Percentiles rank a stretch among this genome's conserved stretches.
Evolutionary conservation across 2,888 invertebrate genomes (phyloP).

Genomic region (Meloe dianella): DNA sequence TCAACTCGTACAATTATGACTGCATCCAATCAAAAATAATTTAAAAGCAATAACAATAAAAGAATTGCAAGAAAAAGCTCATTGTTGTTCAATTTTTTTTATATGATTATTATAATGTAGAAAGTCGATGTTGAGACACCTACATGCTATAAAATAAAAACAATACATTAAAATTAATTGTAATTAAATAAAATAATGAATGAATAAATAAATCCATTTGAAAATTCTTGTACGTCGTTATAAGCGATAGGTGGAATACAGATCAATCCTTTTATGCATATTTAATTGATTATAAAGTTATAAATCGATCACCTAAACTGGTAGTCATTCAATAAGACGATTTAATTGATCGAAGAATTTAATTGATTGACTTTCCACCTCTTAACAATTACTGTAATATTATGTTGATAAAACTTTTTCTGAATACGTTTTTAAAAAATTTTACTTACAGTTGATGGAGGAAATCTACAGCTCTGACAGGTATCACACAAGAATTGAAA

Average conservation of each 20-base stretch:
- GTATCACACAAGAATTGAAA: background rate
- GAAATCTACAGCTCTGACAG: background rate
- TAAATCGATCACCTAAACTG: constrained; percentile 7
- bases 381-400: background rate
- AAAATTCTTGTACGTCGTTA: background rate
- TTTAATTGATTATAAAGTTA: background rate
- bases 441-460: background rate
- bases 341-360: constrained; percentile 4
- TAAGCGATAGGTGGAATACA: background rate
- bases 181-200: background rate
- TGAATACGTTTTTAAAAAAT: background rate
- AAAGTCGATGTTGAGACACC: constrained; percentile 4
- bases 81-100: background rate
- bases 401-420: background rate
- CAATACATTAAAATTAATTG: background rate
- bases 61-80: background rate
- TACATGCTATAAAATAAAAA: background rate
- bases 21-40: constrained; percentile 10
- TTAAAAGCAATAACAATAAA: constrained; percentile 1
- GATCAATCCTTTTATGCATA: constrained; percentile 10
- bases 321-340: constrained; percentile 9
- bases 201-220: background rate
- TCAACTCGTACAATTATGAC: constrained; percentile 6
- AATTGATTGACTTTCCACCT: background rate
- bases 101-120: background rate